Evolutionary conservation across 30 jellyfish, hydroid and myxozoan genomes (phyloP).

Genomic region (Aurelia aurita): DNA sequence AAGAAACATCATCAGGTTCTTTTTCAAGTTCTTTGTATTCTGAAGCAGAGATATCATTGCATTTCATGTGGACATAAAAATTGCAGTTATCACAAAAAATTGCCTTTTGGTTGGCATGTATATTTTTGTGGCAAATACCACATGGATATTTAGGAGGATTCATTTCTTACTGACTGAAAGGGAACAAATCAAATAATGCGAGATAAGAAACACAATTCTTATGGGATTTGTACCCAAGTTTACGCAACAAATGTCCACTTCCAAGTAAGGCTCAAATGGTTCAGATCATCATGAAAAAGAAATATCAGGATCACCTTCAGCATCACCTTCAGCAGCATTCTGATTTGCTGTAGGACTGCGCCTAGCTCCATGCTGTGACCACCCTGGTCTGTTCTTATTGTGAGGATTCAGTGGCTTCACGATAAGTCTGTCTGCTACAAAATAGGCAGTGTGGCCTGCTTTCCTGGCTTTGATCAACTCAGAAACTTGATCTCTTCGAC

Average conservation of each 20-base stretch:
- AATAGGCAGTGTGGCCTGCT: conserved; percentile 37
- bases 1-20: no score
- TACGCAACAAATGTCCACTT: conserved; percentile 7
- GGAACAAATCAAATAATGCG: not conserved
- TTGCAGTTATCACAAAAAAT: no score
- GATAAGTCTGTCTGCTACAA: conserved; percentile 25
- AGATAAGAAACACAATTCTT: conserved; percentile 24
- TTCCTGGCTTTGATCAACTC: conserved; percentile 41
- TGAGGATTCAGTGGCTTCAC: conserved; percentile 42
- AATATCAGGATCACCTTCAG: conserved; percentile 49
- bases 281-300: conserved; percentile 17
- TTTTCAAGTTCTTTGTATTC: no score
- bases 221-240: conserved; percentile 25
- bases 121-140: no score
- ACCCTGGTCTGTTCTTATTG: conserved; percentile 39
- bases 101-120: no score
- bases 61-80: no score
- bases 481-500: conserved; percentile 22
- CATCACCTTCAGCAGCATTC: conserved; percentile 7
- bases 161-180: no score
- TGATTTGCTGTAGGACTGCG: conserved; percentile 38
- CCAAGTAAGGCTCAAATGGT: conserved; percentile 26
- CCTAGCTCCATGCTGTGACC: conserved; percentile 21
- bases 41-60: no score
- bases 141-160: no score